Conservation (phyloP, 1,140 invertebrate species). For the Solen grandis region DNA sequence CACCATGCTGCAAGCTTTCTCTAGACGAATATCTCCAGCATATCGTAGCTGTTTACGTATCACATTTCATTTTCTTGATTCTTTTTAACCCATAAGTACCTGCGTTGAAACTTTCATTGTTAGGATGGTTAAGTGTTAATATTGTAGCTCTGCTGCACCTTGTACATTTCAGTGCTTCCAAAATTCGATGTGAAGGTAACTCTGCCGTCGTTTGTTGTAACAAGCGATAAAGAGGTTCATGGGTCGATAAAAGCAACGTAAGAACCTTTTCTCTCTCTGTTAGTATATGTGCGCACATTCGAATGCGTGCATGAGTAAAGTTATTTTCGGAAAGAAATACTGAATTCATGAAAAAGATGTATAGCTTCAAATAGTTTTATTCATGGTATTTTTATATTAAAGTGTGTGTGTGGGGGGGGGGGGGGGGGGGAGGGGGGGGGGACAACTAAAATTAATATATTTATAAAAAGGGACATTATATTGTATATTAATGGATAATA, state of each 20-base stretch:
- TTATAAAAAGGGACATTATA: background rate
- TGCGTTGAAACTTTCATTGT: too few relatives aligned
- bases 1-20: too few relatives aligned
- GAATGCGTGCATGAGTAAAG: background rate
- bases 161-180: constrained; percentile 46
- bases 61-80: too few relatives aligned
- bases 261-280: background rate
- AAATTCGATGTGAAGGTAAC: constrained; percentile 36
- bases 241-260: constrained; percentile 40
- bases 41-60: too few relatives aligned
- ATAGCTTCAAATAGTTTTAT: background rate
- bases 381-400: background rate
- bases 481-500: too few relatives aligned
- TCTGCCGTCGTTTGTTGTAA: constrained; percentile 28
- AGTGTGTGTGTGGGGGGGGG: too few relatives aligned
- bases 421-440: too few relatives aligned
- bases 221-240: constrained; percentile 25
- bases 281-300: background rate
- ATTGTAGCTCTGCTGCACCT: too few relatives aligned
- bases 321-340: background rate
- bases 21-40: too few relatives aligned
- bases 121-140: too few relatives aligned
- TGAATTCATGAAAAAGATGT: background rate
- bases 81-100: too few relatives aligned
- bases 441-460: background rate